These are phyloP conservation scores for Phainopepla nitens DNA, from an alignment of 2,113 vertebrate genomes.

Conservation along the genomic window DNA sequence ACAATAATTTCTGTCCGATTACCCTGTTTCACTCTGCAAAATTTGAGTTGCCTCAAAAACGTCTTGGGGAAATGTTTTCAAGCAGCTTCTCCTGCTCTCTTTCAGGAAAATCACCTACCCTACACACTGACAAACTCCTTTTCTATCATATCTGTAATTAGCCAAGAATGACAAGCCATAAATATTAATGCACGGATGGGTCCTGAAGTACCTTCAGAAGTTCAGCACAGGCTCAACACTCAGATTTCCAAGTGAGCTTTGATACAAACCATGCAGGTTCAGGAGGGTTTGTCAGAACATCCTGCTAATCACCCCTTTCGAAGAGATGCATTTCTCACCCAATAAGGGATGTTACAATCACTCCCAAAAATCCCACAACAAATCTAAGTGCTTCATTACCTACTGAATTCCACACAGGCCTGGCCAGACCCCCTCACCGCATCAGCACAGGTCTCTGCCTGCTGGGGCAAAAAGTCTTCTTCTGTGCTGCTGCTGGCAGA, in stretches of 20 bases:
- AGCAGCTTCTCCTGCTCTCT: not conserved
- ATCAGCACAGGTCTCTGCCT: not conserved
- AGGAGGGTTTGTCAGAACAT: constrained; percentile 32
- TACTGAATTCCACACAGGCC: constrained; percentile 19
- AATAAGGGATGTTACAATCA: not conserved
- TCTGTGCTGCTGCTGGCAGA: not conserved
- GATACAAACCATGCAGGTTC: not conserved
- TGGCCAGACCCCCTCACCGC: not conserved
- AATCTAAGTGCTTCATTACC: constrained; percentile 1
- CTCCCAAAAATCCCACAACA: not conserved
- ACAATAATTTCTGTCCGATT: not conserved
- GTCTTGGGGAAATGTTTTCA: not conserved
- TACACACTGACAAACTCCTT: not conserved
- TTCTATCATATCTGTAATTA: not conserved
- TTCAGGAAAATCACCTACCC: not conserved
- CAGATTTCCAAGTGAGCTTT: not conserved
- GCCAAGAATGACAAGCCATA: not conserved
- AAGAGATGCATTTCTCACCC: not conserved
- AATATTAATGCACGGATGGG: constrained; percentile 10
- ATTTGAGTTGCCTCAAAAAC: not conserved
- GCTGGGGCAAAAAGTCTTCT: not conserved
- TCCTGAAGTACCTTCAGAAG: not conserved
- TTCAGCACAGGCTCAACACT: not conserved
- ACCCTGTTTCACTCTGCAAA: not conserved
- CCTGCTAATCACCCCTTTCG: not conserved